phyloP scores from a whole-genome alignment of 2,113 vertebrate genomes.

The Lonchura striata region DNA sequence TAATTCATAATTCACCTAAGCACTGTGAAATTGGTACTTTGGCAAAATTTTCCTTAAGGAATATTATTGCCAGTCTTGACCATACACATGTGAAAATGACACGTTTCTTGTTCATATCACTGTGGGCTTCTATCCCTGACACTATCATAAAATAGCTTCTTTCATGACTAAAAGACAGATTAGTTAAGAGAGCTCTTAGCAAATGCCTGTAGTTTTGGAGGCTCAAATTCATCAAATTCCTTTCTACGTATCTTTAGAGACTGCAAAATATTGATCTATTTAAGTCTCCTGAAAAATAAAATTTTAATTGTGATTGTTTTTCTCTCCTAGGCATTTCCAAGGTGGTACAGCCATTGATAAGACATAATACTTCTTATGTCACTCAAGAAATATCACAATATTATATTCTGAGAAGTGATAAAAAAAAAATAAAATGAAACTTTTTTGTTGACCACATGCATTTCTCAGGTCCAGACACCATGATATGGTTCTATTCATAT shows the following conservation, averaged over 20 bases:
- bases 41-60: neutral
- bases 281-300: neutral
- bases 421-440: neutral
- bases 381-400: neutral
- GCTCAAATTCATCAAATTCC: neutral
- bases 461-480: neutral
- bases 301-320: neutral
- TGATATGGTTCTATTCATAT: neutral
- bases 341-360: neutral
- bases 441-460: neutral
- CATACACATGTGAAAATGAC: neutral
- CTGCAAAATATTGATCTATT: neutral
- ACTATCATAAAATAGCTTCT: neutral
- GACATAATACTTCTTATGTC: neutral
- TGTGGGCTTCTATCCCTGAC: neutral
- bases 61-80: neutral
- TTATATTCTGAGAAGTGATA: neutral
- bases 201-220: neutral
- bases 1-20: neutral
- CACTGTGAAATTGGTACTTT: neutral
- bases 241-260: neutral
- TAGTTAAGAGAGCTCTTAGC: neutral
- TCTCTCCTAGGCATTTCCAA: neutral
- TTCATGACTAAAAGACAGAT: neutral
- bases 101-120: neutral